phyloP scores from a whole-genome alignment of 2,888 invertebrate genomes.

The Andrena bucephala region DNA sequence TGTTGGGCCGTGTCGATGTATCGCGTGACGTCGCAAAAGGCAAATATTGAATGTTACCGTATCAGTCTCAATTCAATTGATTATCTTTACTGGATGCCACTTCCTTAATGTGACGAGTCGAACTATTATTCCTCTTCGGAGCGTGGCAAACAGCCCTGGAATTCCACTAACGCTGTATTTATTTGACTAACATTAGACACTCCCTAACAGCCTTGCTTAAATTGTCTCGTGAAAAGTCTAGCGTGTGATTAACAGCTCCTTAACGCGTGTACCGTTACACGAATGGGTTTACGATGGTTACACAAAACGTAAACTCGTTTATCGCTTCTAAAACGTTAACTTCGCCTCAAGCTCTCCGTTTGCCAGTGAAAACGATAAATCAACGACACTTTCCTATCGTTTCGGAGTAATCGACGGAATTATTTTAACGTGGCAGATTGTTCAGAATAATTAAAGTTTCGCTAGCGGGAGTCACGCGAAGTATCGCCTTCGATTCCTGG shows the following conservation, averaged over 20 bases:
- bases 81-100: conserved; percentile 39
- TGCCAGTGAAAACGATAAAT: not conserved
- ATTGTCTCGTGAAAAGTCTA: conserved; percentile 7
- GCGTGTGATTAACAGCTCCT: conserved; percentile 6
- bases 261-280: not conserved
- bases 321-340: not conserved
- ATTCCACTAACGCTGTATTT: conserved; percentile 15
- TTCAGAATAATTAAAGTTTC: not conserved
- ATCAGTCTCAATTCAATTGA: conserved; percentile 37
- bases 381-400: not conserved
- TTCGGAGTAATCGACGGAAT: not conserved
- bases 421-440: too few species aligned
- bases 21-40: conserved; percentile 23
- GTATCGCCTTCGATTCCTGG: not conserved
- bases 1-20: not conserved
- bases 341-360: not conserved
- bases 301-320: not conserved
- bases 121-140: not conserved
- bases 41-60: conserved; percentile 45
- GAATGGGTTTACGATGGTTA: conserved; percentile 7
- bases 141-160: conserved; percentile 23
- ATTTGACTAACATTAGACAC: not conserved
- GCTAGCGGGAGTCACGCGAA: not conserved
- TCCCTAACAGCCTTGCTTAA: not conserved
- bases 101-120: conserved; percentile 17